Evolutionary conservation across 2,888 invertebrate species (phyloP), one percentile per base, ranked within the genome.

Genomic region (Kuschelorhynchus macadamiae): DNA sequence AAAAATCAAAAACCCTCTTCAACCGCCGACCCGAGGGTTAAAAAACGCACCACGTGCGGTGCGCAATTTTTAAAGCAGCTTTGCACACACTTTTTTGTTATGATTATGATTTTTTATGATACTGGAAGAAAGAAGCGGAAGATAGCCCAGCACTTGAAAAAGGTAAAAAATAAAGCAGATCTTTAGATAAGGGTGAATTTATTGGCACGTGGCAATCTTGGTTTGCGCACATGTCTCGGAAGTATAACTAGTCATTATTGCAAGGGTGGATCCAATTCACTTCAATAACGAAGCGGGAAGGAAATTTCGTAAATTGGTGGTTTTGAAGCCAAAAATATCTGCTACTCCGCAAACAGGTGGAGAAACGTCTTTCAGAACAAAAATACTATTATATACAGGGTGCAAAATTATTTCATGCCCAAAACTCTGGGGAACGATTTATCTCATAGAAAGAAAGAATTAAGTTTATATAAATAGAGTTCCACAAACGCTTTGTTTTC

Each of bases 1-100:
- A 69, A 64, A 69, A 67, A 63, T 53, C 59, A 20, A 55, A 67
- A 62, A 42, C 67, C 67, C 67, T 62, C 67, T 67, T 67, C 56
- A 55, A 39, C 47, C 49, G 33, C 25, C 56, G 55, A 56, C 52
- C 46, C 46, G 44, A 42, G 30, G 21, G 9, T 20, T 32, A 67
- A 50, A 63, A 63, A 63, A 50, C 20, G 39, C 52, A 65, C 63
- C 69, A 69, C 69, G 69, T 64, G 69, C 63, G 60, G 50, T 50
- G 64, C 60, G 64, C 52, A 61, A 17, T 69, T 69, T 64, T 60
- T 49, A 41, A 30, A 25, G 55, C 59, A 63, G 53, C 69, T 69
- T 20, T 41, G 55, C 60, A 64, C 53, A 69, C 69, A 64, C 47
- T 36, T 62, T n/a, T 56, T 47, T 66, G 46, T 61, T 60, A 30